phyloP scores from a whole-genome alignment of 2,888 invertebrate species.

The Camptogramma bilineatum region DNA sequence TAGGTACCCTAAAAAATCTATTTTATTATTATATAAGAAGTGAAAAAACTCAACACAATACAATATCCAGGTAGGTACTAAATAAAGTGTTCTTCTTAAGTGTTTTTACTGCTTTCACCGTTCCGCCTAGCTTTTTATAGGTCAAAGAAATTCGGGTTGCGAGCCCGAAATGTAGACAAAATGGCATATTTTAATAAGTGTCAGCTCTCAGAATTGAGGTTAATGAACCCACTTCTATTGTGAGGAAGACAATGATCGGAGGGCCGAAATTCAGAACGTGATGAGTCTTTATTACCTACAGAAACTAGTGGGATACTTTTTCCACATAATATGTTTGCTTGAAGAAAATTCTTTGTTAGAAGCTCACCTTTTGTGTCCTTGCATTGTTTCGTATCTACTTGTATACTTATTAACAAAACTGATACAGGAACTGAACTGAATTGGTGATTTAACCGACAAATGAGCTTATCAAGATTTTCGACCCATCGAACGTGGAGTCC shows the following conservation, averaged over 20 bases:
- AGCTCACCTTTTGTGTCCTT: no score
- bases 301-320: background rate
- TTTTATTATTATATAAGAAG: no score
- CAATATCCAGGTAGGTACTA: background rate
- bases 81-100: background rate
- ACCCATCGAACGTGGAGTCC: no score
- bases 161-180: conserved; percentile 31
- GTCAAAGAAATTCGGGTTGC: conserved; percentile 32
- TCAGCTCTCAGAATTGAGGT: conserved; percentile 12
- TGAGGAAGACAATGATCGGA: conserved; percentile 13
- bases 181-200: conserved; percentile 33
- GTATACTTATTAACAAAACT: no score
- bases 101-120: conserved; percentile 2
- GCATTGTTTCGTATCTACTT: no score
- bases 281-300: background rate
- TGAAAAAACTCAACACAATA: no score
- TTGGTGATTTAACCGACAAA: no score
- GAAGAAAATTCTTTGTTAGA: no score
- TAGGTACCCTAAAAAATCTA: no score
- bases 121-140: conserved; percentile 18
- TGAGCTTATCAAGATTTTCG: no score
- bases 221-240: conserved; percentile 28
- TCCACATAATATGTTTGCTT: background rate
- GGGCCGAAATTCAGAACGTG: background rate
- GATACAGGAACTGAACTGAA: no score